These are phyloP conservation scores for Eupithecia pulchellata DNA, from an alignment of 2,888 invertebrate genomes.

Conservation along the genomic window DNA sequence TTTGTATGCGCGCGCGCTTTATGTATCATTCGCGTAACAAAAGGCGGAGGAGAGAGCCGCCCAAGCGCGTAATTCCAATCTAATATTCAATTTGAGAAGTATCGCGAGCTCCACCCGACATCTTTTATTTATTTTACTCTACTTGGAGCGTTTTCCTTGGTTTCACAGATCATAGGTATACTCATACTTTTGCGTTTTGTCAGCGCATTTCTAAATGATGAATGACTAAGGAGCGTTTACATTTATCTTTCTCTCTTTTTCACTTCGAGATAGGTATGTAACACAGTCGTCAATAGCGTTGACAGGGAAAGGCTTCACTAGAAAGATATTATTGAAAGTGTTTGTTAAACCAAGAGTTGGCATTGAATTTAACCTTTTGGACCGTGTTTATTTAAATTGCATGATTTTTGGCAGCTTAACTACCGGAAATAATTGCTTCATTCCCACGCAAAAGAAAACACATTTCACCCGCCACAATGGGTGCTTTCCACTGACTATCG, in stretches of 20 bases:
- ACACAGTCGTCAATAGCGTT: too few relatives aligned
- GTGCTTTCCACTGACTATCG: constrained; percentile 73
- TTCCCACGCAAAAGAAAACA: constrained; percentile 74
- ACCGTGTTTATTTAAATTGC: constrained; percentile 48
- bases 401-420: constrained; percentile 51
- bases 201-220: constrained; percentile 27
- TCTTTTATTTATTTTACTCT: constrained; percentile 78
- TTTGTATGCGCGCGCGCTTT: constrained; percentile 84
- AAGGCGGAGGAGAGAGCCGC: constrained; percentile 77
- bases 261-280: not conserved
- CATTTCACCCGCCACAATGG: constrained; percentile 75
- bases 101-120: constrained; percentile 71
- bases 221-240: not conserved
- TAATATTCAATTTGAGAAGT: constrained; percentile 84
- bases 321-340: not conserved
- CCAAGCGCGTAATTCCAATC: constrained; percentile 84
- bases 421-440: constrained; percentile 71
- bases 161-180: constrained; percentile 61
- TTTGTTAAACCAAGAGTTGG: not conserved
- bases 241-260: not conserved
- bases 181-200: constrained; percentile 45
- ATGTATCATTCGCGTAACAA: constrained; percentile 82
- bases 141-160: constrained; percentile 66
- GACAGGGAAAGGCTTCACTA: too few relatives aligned
- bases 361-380: not conserved